Percentiles rank a stretch among this genome's conserved stretches.
phyloP scores from a whole-genome alignment of 2,888 invertebrate genomes.

The Heliothis peltigera region DNA sequence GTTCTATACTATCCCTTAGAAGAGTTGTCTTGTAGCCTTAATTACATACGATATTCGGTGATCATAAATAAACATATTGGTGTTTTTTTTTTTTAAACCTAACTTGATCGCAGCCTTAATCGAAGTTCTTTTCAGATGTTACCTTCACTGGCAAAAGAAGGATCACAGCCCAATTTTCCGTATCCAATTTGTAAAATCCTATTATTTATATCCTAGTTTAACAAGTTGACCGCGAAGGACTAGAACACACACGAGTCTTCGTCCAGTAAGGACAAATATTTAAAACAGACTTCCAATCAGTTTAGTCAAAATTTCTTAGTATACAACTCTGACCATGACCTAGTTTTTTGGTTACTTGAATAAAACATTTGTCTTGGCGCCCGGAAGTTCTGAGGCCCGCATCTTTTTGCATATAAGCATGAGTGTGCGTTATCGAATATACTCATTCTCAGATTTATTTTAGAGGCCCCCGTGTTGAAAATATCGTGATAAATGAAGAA shows the following conservation, averaged over 20 bases:
- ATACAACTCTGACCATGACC: neutral
- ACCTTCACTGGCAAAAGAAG: too few species aligned
- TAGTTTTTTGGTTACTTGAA: neutral
- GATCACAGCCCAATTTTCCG: too few species aligned
- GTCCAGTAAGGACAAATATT: neutral
- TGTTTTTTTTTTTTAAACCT: too few species aligned
- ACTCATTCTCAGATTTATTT: neutral
- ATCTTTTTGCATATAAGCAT: conserved; percentile 2
- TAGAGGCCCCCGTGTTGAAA: too few species aligned
- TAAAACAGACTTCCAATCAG: neutral
- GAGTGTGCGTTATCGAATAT: neutral
- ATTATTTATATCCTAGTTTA: neutral
- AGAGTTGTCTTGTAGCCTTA: too few species aligned
- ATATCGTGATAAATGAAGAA: too few species aligned
- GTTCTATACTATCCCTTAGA: too few species aligned
- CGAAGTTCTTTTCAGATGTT: too few species aligned
- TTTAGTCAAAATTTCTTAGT: neutral
- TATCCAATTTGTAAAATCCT: too few species aligned
- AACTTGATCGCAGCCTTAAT: too few species aligned
- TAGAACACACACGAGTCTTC: neutral
- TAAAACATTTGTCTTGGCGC: conserved; percentile 1
- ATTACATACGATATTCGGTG: too few species aligned
- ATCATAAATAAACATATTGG: too few species aligned
- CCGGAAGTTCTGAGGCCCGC: neutral
- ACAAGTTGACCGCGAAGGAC: neutral